Evolutionary conservation across 2,113 vertebrate genomes (phyloP).

Genomic region (Cavia aperea): DNA sequence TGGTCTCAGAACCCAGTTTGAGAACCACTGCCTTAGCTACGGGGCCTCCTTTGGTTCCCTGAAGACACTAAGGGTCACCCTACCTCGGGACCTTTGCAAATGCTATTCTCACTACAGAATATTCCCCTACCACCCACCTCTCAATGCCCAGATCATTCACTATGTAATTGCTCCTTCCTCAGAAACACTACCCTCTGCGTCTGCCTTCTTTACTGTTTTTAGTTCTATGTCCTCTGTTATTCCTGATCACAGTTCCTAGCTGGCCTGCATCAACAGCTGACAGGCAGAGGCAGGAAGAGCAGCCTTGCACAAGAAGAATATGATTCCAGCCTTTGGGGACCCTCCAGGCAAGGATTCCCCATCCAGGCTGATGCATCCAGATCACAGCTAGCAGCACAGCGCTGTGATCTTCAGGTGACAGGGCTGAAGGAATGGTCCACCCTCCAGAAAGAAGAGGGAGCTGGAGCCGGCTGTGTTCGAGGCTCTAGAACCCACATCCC

Average conservation of each 20-base stretch:
- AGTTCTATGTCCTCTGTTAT: neutral
- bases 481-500: neutral
- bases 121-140: neutral
- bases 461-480: neutral
- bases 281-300: neutral
- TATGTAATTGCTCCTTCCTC: neutral
- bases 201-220: neutral
- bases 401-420: neutral
- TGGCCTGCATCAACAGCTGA: neutral
- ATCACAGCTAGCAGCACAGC: neutral
- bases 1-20: neutral
- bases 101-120: neutral
- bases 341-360: neutral
- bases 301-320: neutral
- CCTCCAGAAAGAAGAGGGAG: neutral
- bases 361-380: neutral
- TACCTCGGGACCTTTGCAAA: neutral
- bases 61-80: neutral
- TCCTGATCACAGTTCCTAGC: fast-evolving
- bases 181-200: neutral
- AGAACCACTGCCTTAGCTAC: neutral
- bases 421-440: neutral
- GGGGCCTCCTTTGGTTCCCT: neutral
- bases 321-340: neutral
- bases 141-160: neutral